A percentile compares a stretch with the other conserved stretches of the same genome.
These are phyloP conservation scores for Chrysodeixis includens DNA, from an alignment of 2,888 invertebrate genomes.

Conservation along the genomic window DNA sequence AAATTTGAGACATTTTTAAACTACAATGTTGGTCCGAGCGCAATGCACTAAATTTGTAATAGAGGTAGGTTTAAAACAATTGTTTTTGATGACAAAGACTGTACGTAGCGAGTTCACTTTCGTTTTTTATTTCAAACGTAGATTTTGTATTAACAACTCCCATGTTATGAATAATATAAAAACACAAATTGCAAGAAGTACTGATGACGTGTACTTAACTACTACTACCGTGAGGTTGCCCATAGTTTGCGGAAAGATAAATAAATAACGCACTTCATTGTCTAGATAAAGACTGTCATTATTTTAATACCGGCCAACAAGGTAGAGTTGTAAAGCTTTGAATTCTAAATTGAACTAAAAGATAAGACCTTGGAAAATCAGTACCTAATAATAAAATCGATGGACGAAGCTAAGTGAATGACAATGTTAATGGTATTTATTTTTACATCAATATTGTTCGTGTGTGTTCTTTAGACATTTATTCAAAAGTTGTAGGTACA, in stretches of 20 bases:
- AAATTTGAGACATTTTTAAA: neutral
- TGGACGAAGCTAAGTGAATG: neutral
- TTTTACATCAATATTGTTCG: no score
- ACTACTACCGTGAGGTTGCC: constrained; percentile 24
- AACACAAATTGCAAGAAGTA: constrained; percentile 10
- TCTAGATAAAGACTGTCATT: constrained; percentile 47
- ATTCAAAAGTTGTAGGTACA: no score
- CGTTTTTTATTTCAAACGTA: neutral
- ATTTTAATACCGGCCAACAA: constrained; percentile 45
- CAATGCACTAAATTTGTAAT: neutral
- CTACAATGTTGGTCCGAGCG: no score
- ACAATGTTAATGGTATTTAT: no score
- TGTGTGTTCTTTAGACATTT: no score
- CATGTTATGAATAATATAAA: neutral
- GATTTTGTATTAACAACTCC: neutral
- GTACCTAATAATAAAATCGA: neutral
- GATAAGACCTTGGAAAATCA: constrained; percentile 32
- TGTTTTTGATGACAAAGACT: neutral
- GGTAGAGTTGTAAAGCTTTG: constrained; percentile 14
- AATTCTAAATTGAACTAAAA: constrained; percentile 19
- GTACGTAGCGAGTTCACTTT: neutral
- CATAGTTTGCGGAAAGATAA: constrained; percentile 36
- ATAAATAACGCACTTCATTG: constrained; percentile 46
- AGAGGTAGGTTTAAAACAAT: neutral
- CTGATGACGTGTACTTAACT: neutral